phyloP scores from a whole-genome alignment of 2,113 vertebrate genomes.

The Gobio gobio region DNA sequence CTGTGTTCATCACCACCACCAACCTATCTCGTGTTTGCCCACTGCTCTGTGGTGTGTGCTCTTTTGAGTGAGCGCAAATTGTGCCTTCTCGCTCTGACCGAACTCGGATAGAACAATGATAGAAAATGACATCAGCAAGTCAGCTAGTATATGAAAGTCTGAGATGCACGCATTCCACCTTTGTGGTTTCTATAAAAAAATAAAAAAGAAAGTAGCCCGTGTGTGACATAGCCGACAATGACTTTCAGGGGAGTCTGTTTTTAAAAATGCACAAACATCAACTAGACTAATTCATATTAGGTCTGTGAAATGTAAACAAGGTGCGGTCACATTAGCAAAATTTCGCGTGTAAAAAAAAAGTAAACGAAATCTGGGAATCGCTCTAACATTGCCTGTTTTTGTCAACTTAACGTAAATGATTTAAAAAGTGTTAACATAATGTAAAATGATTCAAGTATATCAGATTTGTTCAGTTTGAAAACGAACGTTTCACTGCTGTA shows the following conservation, averaged over 20 bases:
- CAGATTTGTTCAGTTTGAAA: no score
- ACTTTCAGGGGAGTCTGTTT: not conserved
- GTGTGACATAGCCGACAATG: not conserved
- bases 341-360: no score
- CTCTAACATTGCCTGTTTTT: no score
- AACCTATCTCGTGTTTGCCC: slow-evolving; percentile 2
- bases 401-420: no score
- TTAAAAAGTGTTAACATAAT: no score
- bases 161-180: not conserved
- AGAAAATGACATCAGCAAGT: slow-evolving; percentile 47
- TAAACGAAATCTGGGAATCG: no score
- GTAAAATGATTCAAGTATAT: no score
- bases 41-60: slow-evolving; percentile 22
- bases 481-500: no score
- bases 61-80: slow-evolving; percentile 50
- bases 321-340: no score
- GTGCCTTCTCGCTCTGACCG: slow-evolving; percentile 20
- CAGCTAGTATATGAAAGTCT: not conserved
- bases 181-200: not conserved
- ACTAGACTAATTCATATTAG: no score
- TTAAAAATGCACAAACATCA: not conserved
- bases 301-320: no score
- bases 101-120: slow-evolving; percentile 10
- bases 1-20: slow-evolving; percentile 47
- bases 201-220: no score